Conservation (phyloP, 1,140 invertebrate species). For the Tribolium madens region DNA sequence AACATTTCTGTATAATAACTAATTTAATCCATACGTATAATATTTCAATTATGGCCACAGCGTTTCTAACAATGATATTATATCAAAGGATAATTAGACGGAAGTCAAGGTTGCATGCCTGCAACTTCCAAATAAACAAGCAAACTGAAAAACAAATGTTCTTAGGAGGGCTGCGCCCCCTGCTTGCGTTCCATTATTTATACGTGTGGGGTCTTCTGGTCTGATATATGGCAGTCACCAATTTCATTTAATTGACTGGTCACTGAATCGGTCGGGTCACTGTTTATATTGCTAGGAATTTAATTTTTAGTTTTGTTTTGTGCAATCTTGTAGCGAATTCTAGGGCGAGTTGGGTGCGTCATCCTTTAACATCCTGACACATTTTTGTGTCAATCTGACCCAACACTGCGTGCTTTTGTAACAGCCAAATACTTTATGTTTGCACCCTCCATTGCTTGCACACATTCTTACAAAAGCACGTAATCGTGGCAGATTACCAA, state of each 20-base stretch:
- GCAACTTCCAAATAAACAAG: slow-evolving; percentile 24
- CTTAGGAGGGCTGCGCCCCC: slow-evolving; percentile 22
- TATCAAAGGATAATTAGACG: slow-evolving; percentile 20
- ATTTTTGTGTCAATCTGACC: slow-evolving; percentile 41
- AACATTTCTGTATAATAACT: slow-evolving; percentile 10
- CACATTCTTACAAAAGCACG: background rate
- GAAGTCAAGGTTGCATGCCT: slow-evolving; percentile 20
- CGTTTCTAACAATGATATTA: slow-evolving; percentile 32
- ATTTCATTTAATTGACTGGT: slow-evolving; percentile 63
- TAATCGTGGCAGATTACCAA: background rate
- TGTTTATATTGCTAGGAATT: slow-evolving; percentile 45
- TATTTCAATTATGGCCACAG: slow-evolving; percentile 18
- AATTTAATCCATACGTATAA: slow-evolving; percentile 29
- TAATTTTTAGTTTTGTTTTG: slow-evolving; percentile 28
- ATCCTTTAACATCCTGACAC: slow-evolving; percentile 34
- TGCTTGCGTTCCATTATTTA: slow-evolving; percentile 57
- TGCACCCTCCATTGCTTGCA: background rate
- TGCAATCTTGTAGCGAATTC: slow-evolving; percentile 5
- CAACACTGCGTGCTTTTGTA: slow-evolving; percentile 27
- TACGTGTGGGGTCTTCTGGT: slow-evolving; percentile 59
- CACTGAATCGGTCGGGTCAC: slow-evolving; percentile 56
- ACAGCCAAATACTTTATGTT: slow-evolving; percentile 37
- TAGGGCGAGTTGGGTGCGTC: slow-evolving; percentile 5
- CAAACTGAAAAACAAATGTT: slow-evolving; percentile 28
- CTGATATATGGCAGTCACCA: slow-evolving; percentile 62